Percentiles rank a stretch among this genome's conserved stretches.
Evolutionary conservation across 2,888 invertebrate genomes (phyloP).

Genomic region (Drosophila neutralis): DNA sequence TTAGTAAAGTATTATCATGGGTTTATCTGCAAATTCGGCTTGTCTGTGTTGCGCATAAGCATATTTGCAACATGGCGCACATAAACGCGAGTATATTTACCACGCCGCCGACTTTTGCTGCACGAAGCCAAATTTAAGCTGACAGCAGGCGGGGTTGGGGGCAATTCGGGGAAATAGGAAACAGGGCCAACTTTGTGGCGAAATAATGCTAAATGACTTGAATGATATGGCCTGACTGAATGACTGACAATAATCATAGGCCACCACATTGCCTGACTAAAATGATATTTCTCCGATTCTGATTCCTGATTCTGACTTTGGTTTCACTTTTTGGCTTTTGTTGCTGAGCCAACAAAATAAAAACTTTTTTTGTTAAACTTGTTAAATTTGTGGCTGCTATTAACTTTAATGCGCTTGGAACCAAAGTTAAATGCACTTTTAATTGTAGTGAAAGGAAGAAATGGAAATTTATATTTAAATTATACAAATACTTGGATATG

Average conservation of each 20-base stretch:
- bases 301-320: constrained; percentile 9
- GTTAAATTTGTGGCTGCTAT: constrained; percentile 16
- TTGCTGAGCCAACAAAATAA: constrained; percentile 24
- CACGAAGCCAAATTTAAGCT: constrained; percentile 50
- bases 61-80: constrained; percentile 17
- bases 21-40: constrained; percentile 31
- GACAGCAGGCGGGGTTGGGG: constrained; percentile 28
- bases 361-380: constrained; percentile 34
- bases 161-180: constrained; percentile 1
- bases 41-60: not conserved
- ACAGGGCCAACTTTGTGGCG: constrained; percentile 49
- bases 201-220: constrained; percentile 59
- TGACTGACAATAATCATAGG: constrained; percentile 37
- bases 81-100: constrained; percentile 34
- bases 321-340: constrained; percentile 28
- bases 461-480: not conserved
- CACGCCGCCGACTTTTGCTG: constrained; percentile 37
- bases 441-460: constrained; percentile 2
- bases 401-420: constrained; percentile 31
- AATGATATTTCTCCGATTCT: constrained; percentile 1
- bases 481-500: not conserved
- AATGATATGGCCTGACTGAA: constrained; percentile 49
- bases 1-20: constrained; percentile 43
- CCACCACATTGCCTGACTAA: constrained; percentile 41
- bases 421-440: constrained; percentile 46